These are phyloP conservation scores for Idaea aversata DNA, from an alignment of 2,888 invertebrate genomes.

Conservation along the genomic window DNA sequence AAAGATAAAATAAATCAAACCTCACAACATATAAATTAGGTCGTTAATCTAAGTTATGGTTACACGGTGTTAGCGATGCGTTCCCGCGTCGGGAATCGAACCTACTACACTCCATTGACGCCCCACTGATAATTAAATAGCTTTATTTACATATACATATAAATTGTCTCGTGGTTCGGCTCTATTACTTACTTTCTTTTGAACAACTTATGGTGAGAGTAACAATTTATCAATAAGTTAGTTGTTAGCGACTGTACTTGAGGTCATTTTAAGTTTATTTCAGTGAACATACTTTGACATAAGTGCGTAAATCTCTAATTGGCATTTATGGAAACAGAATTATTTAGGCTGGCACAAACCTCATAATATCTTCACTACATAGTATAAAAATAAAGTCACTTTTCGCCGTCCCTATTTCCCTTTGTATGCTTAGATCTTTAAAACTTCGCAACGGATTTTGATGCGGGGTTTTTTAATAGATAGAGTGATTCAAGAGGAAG, in stretches of 20 bases:
- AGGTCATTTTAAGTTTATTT: neutral
- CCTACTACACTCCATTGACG: slow-evolving; percentile 21
- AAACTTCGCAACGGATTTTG: too few relatives aligned
- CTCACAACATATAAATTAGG: slow-evolving; percentile 35
- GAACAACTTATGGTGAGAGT: neutral
- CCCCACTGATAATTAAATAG: slow-evolving; percentile 38
- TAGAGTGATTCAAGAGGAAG: too few relatives aligned
- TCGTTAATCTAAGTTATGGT: slow-evolving; percentile 40
- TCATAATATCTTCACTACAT: too few relatives aligned
- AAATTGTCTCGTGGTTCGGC: slow-evolving; percentile 10
- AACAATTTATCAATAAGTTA: neutral
- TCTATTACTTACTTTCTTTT: neutral
- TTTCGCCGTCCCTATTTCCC: too few relatives aligned
- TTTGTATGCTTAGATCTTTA: too few relatives aligned
- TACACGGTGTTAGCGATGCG: slow-evolving; percentile 22
- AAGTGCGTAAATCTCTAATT: too few relatives aligned
- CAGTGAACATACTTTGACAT: neutral
- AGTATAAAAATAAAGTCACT: too few relatives aligned
- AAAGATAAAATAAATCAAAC: slow-evolving; percentile 3
- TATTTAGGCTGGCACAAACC: too few relatives aligned
- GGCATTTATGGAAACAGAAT: too few relatives aligned
- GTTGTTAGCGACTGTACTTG: neutral
- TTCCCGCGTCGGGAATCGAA: neutral
- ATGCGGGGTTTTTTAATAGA: too few relatives aligned
- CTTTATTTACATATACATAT: slow-evolving; percentile 41